Base-by-base conservation (phyloP, 2,113 vertebrate species). In the Otocyon megalotis region DNA sequence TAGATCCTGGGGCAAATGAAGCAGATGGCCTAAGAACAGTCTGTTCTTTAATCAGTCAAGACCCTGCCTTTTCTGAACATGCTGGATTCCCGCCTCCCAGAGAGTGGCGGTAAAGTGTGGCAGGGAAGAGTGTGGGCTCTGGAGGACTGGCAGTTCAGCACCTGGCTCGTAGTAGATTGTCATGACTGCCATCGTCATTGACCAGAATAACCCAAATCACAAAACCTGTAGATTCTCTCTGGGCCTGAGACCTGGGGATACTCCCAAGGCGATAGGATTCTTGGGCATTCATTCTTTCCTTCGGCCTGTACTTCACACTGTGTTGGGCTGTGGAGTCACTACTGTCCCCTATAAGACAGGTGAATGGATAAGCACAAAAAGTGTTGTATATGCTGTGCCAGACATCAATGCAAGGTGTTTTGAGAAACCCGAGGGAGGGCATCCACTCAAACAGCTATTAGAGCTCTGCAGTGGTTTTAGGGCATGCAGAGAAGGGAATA, bases 11-110 rank as follows among this genome's bases (percentile, higher is more conserved):
- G 88, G 88, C 88, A 62, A 3, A 37, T 28, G 54, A 72, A 92
- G 28, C 88, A 58, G 97, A 90, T 94, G 95, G 85, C 43, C 43
- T 88, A 32, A 5, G 88, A 86, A 86, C 67, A 77, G 74, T 43
- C 71, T 92, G 84, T 72, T 83, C 72, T 92, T 19, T 60, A 92
- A 43, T 71, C 67, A 35, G 37, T 48, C 60, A 12, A 43, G 72
- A 53, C 35, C 16, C 74, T 90, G 54, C 19, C 48, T 72, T 89
- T 86, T 53, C 67, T 80, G 76, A 79, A 11, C 2, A 0, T 6
- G 56, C 56, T 80, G 67, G 74, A n/a, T 88, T n/a, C 62, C 74
- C 28, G 26, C 32, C 48, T 92, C 62, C 60, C 65, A 24, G 72
- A 56, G 87, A 62, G 48, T 50, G 30, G 15, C 5, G 1, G 58